Conservation (phyloP, 2,113 vertebrate species). For the Chaetodon auriga region DNA sequence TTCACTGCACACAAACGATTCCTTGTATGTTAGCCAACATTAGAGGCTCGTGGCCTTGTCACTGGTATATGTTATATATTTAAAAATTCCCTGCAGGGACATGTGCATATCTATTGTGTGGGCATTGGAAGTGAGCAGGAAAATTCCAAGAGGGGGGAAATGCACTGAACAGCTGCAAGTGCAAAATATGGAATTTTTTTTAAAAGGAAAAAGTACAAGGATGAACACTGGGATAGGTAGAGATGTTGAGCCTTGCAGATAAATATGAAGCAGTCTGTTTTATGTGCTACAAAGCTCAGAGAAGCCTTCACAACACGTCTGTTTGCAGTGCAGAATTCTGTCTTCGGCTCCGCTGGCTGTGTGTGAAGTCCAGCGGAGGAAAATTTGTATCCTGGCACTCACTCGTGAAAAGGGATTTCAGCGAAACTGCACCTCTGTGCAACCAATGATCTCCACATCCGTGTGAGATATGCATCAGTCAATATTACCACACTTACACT, state of each 20-base stretch:
- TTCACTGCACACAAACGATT: neutral
- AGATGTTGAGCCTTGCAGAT: neutral
- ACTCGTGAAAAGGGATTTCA: neutral
- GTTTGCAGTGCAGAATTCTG: neutral
- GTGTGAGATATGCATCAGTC: neutral
- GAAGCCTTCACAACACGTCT: neutral
- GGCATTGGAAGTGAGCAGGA: neutral
- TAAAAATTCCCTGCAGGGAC: neutral
- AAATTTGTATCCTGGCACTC: neutral
- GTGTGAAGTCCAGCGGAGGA: neutral
- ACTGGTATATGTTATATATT: too few species aligned
- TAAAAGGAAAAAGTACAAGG: neutral
- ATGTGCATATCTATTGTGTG: neutral
- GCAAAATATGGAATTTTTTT: neutral
- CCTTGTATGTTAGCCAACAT: neutral
- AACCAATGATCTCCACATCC: neutral
- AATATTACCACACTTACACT: neutral
- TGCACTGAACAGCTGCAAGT: neutral
- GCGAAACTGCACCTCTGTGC: slow-evolving; percentile 24
- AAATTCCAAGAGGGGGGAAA: neutral
- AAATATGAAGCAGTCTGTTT: neutral
- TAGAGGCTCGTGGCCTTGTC: neutral
- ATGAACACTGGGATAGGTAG: neutral
- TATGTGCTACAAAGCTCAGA: neutral
- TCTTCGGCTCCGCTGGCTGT: neutral